A percentile compares a stretch with the other conserved stretches of the same genome.
Evolutionary conservation across 2,113 vertebrate genomes (phyloP).

Genomic region (Pelecanoides urinatrix): DNA sequence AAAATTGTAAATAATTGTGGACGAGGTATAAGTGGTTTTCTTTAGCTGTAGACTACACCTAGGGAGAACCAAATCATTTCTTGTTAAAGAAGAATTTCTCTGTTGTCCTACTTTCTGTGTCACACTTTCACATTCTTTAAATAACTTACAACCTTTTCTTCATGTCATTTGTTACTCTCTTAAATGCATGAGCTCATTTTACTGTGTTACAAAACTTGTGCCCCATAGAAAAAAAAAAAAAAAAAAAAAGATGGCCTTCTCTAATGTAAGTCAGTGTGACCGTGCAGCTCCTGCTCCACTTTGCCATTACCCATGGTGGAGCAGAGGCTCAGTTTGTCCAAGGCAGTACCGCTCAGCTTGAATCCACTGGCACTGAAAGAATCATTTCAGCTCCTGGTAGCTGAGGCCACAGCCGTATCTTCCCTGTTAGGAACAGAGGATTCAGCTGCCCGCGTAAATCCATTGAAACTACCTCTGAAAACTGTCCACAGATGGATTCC

Average conservation of each 20-base stretch:
- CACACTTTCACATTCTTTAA: background rate
- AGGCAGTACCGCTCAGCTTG: background rate
- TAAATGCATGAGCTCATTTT: background rate
- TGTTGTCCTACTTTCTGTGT: background rate
- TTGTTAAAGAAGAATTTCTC: background rate
- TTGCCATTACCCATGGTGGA: accelerated
- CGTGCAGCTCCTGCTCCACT: background rate
- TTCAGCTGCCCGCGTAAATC: background rate
- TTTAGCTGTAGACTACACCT: background rate
- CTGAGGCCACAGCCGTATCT: accelerated
- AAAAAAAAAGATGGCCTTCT: accelerated
- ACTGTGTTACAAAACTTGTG: background rate
- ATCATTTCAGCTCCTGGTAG: background rate
- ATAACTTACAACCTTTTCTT: background rate
- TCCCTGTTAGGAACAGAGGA: background rate
- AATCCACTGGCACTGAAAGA: background rate
- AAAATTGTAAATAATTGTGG: background rate
- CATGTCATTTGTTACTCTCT: background rate
- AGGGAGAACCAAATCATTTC: background rate
- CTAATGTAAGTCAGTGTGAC: background rate
- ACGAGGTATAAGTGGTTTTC: background rate
- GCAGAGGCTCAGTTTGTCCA: background rate
- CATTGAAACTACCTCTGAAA: background rate
- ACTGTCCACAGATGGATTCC: background rate
- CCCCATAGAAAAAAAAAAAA: background rate